A percentile compares a stretch with the other conserved stretches of the same genome.
These are phyloP conservation scores for Agrypnia vestita DNA, from an alignment of 1,140 invertebrate genomes.

Conservation along the genomic window DNA sequence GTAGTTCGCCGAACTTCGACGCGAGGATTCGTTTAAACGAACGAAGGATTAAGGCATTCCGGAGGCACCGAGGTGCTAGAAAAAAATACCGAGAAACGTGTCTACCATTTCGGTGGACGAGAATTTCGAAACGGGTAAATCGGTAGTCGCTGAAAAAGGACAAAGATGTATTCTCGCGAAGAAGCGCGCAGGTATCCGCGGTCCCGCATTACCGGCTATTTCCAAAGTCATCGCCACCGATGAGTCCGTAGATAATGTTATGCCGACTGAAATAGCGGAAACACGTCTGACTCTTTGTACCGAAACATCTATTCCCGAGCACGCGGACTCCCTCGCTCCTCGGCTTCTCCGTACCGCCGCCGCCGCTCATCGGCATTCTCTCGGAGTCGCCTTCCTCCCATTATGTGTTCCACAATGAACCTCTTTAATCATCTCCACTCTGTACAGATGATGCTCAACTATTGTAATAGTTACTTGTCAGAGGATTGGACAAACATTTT, in stretches of 20 bases:
- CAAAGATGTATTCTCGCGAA: not conserved
- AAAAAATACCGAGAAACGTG: not conserved
- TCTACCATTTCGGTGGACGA: not conserved
- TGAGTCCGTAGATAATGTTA: not conserved
- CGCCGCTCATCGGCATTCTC: slow-evolving; percentile 30
- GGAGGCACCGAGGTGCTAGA: not conserved
- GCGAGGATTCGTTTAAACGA: not conserved
- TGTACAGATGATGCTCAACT: not conserved
- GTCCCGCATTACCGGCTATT: slow-evolving; percentile 1
- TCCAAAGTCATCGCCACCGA: slow-evolving; percentile 14
- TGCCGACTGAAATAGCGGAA: slow-evolving; percentile 46
- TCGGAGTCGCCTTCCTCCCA: not conserved
- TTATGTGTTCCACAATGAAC: not conserved
- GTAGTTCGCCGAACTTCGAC: slow-evolving; percentile 7
- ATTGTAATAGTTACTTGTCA: too few species aligned
- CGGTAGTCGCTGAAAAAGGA: not conserved
- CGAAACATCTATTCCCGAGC: slow-evolving; percentile 39
- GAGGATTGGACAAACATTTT: too few species aligned
- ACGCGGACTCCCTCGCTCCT: not conserved
- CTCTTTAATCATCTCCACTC: slow-evolving; percentile 1
- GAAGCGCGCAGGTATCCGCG: slow-evolving; percentile 11
- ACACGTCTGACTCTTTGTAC: slow-evolving; percentile 48
- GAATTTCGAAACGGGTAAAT: not conserved
- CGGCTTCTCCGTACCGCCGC: slow-evolving; percentile 13
- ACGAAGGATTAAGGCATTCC: slow-evolving; percentile 3